These are phyloP conservation scores for Hippocampus comes DNA, from an alignment of 2,113 vertebrate species.

Conservation along the genomic window DNA sequence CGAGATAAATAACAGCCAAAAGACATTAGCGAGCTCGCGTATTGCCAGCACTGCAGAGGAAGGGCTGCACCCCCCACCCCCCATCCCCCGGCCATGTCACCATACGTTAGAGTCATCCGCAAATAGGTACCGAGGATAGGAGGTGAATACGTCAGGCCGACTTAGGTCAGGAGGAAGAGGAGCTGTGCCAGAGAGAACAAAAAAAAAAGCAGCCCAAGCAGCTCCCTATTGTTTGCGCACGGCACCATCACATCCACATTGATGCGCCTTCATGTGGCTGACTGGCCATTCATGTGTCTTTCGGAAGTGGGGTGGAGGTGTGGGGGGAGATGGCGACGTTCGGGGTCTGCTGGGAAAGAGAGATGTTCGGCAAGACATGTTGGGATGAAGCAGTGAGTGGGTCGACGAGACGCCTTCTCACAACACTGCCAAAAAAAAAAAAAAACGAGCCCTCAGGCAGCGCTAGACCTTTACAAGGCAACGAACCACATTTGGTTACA, in stretches of 20 bases:
- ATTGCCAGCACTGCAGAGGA: conserved; percentile 62
- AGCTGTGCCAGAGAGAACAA: conserved; percentile 36
- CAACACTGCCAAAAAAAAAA: background rate
- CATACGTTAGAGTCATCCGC: conserved; percentile 67
- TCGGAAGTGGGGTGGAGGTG: background rate
- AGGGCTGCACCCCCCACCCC: conserved; percentile 54
- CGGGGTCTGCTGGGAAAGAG: background rate
- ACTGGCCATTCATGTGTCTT: background rate
- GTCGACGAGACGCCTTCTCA: background rate
- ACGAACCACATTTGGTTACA: background rate
- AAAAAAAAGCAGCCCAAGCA: conserved; percentile 57
- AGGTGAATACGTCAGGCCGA: conserved; percentile 67
- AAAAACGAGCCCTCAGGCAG: background rate
- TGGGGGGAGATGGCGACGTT: background rate
- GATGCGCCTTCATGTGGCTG: background rate
- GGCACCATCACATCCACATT: background rate
- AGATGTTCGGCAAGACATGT: no score
- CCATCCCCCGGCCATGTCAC: conserved; percentile 59
- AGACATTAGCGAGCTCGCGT: conserved; percentile 55
- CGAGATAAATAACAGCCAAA: conserved; percentile 60
- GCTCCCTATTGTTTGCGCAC: conserved; percentile 27
- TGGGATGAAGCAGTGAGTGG: background rate
- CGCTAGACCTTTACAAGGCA: background rate
- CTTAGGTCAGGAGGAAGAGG: conserved; percentile 62
- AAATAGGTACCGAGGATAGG: conserved; percentile 67